Evolutionary conservation across 2,888 invertebrate genomes (phyloP), one percentile per base, ranked within the genome.

Genomic region (Metalampra italica): DNA sequence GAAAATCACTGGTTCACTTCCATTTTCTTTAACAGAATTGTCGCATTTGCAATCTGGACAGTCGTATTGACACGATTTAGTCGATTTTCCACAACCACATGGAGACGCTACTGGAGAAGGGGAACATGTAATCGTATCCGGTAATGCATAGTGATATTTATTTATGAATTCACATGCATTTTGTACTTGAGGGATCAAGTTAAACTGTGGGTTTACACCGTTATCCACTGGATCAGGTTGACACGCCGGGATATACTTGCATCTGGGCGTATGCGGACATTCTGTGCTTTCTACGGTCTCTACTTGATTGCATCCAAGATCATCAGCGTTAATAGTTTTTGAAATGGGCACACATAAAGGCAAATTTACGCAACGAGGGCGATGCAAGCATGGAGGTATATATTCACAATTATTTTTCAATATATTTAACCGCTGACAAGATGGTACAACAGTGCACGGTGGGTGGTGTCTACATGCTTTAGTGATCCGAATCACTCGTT

Each of bases 391-490:
- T 1, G 85, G 85, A 0, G 84, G 80, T 42, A 87, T 74, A 56
- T 59, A 81, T 60, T 85, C 81, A 54, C 82, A 83, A 49, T 85
- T 81, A 55, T 82, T 86, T 54, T 79, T 78, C 11, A 86, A 55
- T 13, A 86, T 80, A 50, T 72, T 79, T 14, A 70, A 61, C 56
- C 76, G 78, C 64, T 87, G 87, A 62, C 87, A 88, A 0, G 82
- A 83, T 9, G 87, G 87, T n/a, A 79, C 86, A 1, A 84, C 84
- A 5, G 78, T 81, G 56, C 87, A 87, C 1, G 87, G 87, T 2
- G 87, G 86, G 53, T 87, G 83, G 54, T 88, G 87, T 53, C 82
- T 70, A 57, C 87, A 87, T 7, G 84, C 85, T 69, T 87, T 87
- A 11, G 83, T 82, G 37, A 87, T 77, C 65, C 79, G 74, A 29